These are phyloP conservation scores for Trinectes maculatus DNA, from an alignment of 2,113 vertebrate species.

Conservation along the genomic window DNA sequence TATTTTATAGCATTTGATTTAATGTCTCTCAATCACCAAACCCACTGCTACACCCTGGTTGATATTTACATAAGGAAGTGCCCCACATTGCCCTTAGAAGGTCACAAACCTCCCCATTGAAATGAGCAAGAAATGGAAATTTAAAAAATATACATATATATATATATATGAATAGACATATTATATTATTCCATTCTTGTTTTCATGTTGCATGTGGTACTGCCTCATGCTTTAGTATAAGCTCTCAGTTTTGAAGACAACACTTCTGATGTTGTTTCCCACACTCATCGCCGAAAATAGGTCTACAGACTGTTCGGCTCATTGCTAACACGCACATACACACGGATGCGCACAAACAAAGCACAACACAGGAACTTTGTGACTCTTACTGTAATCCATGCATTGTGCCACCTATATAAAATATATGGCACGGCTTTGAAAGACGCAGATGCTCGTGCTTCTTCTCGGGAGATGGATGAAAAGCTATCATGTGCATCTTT, in stretches of 20 bases:
- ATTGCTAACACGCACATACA: conserved; percentile 21
- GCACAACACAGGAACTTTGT: background rate
- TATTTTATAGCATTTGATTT: too few relatives aligned
- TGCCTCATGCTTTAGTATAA: conserved; percentile 20
- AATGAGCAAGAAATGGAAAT: background rate
- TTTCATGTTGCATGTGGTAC: conserved; percentile 6
- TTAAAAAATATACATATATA: background rate
- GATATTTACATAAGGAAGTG: too few relatives aligned
- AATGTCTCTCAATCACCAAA: too few relatives aligned
- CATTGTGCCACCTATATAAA: conserved; percentile 27
- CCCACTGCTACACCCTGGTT: too few relatives aligned
- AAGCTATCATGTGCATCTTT: conserved; percentile 51
- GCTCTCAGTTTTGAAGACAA: conserved; percentile 52
- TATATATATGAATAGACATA: conserved; percentile 3
- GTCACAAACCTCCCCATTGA: too few relatives aligned
- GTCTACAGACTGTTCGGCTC: conserved; percentile 47
- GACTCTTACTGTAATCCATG: conserved; percentile 36
- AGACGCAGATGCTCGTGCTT: conserved; percentile 47
- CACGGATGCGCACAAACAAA: conserved; percentile 4
- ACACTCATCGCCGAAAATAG: conserved; percentile 77
- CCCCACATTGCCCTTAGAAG: too few relatives aligned
- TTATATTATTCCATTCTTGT: too few relatives aligned
- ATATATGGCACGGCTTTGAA: conserved; percentile 15
- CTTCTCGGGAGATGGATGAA: conserved; percentile 39
- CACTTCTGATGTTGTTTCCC: conserved; percentile 73